These are phyloP conservation scores for Chirona hameri DNA, from an alignment of 2,888 invertebrate genomes.

Conservation along the genomic window DNA sequence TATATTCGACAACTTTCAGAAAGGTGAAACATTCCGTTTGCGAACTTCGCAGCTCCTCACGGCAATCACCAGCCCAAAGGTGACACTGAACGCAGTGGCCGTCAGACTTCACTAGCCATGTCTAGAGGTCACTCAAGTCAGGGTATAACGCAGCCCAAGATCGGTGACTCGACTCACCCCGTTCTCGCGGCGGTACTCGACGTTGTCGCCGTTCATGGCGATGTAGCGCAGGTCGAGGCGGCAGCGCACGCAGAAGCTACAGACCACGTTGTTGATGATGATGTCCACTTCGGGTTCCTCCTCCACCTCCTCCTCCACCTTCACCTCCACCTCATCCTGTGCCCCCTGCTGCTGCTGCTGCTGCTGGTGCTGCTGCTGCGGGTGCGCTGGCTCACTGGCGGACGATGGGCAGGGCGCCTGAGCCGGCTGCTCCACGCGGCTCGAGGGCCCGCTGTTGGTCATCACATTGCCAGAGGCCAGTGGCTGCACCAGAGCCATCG, in stretches of 20 bases:
- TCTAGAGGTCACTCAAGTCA: no score
- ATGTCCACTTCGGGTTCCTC: slow-evolving; percentile 64
- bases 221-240: slow-evolving; percentile 93
- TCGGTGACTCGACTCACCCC: slow-evolving; percentile 56
- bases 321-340: no score
- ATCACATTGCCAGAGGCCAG: neutral
- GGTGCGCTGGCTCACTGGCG: neutral
- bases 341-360: no score
- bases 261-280: slow-evolving; percentile 95
- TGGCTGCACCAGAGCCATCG: slow-evolving; percentile 6
- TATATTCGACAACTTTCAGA: no score
- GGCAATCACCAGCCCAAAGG: no score
- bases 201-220: slow-evolving; percentile 86
- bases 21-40: no score
- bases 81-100: no score
- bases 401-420: neutral
- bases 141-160: no score
- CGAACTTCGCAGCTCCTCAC: no score
- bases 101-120: no score
- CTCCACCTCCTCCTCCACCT: slow-evolving; percentile 28
- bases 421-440: neutral
- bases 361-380: neutral
- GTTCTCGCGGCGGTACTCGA: slow-evolving; percentile 90
- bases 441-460: neutral
- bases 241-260: slow-evolving; percentile 93